phyloP scores from a whole-genome alignment of 2,797 vertebrate species.

The Odontamblyopus rebecca region DNA sequence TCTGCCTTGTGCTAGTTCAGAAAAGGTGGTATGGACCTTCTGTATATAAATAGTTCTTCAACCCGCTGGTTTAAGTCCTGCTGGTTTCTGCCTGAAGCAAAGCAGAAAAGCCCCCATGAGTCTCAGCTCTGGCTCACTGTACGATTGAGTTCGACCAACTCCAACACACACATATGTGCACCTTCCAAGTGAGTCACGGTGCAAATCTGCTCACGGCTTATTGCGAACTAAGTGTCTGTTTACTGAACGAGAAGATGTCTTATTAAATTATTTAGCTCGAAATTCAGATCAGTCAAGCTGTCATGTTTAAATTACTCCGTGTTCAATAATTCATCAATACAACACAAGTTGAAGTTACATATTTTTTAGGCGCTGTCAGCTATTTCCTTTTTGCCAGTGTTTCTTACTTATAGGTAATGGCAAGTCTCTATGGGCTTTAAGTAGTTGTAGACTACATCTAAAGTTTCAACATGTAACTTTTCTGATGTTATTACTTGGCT shows the following conservation, averaged over 20 bases:
- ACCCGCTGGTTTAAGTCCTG: conserved; percentile 12
- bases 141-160: conserved; percentile 23
- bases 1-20: conserved; percentile 24
- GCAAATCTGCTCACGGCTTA: conserved; percentile 41
- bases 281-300: conserved; percentile 32
- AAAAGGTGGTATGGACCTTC: conserved; percentile 27
- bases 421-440: background rate
- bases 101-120: conserved; percentile 6
- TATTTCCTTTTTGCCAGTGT: background rate
- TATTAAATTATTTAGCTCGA: conserved; percentile 36
- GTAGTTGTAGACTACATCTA: background rate
- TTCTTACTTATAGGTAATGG: background rate
- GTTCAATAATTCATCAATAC: conserved; percentile 19
- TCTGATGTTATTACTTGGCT: too few relatives aligned
- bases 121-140: conserved; percentile 11
- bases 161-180: conserved; percentile 21
- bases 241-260: conserved; percentile 40
- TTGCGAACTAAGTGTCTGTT: conserved; percentile 43
- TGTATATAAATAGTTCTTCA: conserved; percentile 29
- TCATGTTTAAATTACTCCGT: conserved; percentile 36
- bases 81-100: conserved; percentile 24
- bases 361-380: background rate
- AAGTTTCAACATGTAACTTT: background rate
- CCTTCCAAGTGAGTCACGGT: conserved; percentile 36
- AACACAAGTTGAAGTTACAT: conserved; percentile 1